Percentiles rank a stretch among this genome's conserved stretches.
phyloP scores from a whole-genome alignment of 2,888 invertebrate species.

The Tachina lurida region DNA sequence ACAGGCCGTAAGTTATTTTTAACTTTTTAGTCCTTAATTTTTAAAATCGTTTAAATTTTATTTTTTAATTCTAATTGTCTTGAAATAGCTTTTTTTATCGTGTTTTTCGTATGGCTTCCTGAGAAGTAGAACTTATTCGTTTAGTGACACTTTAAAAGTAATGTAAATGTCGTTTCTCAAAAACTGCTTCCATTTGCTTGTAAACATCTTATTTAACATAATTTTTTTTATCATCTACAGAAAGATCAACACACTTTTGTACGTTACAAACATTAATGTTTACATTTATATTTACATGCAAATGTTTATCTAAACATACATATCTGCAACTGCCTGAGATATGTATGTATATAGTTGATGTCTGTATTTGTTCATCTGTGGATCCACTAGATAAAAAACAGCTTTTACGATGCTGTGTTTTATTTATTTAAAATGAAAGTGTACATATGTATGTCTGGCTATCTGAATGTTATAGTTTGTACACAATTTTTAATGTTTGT shows the following conservation, averaged over 20 bases:
- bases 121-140: no score
- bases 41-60: no score
- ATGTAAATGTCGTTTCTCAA: no score
- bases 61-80: no score
- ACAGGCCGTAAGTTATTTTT: no score
- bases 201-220: slow-evolving; percentile 41
- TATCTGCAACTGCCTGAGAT: neutral
- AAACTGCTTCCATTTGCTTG: neutral
- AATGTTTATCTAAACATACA: neutral
- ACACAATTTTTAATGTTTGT: slow-evolving; percentile 2
- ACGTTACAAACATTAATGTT: neutral
- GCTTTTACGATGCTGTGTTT: slow-evolving; percentile 7
- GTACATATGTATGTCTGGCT: neutral
- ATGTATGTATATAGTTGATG: neutral
- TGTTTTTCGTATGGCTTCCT: no score
- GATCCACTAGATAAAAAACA: slow-evolving; percentile 4
- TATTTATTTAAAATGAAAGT: slow-evolving; percentile 50
- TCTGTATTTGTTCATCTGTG: slow-evolving; percentile 9
- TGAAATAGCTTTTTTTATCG: no score
- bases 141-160: no score
- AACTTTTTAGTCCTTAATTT: no score
- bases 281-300: neutral
- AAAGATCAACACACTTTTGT: slow-evolving; percentile 8
- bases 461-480: slow-evolving; percentile 12
- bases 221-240: slow-evolving; percentile 51